A percentile compares a stretch with the other conserved stretches of the same genome.
phyloP scores from a whole-genome alignment of 2,888 invertebrate genomes.

The Polietes domitor region DNA sequence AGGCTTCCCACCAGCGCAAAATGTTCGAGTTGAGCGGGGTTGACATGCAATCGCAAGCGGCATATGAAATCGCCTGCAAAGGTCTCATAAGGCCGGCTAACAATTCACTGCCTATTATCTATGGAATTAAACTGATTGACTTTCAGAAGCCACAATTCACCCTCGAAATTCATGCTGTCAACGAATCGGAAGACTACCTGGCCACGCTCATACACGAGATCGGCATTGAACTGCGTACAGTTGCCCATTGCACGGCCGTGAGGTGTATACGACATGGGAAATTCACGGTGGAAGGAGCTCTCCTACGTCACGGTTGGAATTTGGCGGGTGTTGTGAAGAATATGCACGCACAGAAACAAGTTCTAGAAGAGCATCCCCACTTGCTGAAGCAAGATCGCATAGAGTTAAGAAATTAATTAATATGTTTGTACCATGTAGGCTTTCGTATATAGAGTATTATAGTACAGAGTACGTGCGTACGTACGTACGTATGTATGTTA shows the following conservation, averaged over 20 bases:
- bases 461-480: not conserved
- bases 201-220: conserved; percentile 91
- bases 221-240: conserved; percentile 89
- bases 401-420: conserved; percentile 69
- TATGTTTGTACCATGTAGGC: too few species aligned
- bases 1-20: conserved; percentile 92
- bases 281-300: conserved; percentile 88
- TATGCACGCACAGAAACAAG: conserved; percentile 82
- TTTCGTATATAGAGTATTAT: not conserved
- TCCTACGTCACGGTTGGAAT: conserved; percentile 92
- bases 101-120: conserved; percentile 88
- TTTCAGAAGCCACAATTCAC: conserved; percentile 92
- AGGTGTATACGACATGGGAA: conserved; percentile 92
- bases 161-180: conserved; percentile 92
- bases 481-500: not conserved
- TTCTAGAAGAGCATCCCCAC: conserved; percentile 81
- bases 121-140: conserved; percentile 91
- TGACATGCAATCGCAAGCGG: conserved; percentile 91
- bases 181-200: conserved; percentile 91
- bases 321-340: conserved; percentile 86
- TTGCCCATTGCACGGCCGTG: conserved; percentile 90
- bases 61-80: conserved; percentile 92
- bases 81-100: conserved; percentile 90
- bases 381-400: conserved; percentile 73
- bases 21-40: conserved; percentile 92